Conservation (phyloP, 2,888 invertebrate genomes). For the Clanis bilineata region DNA sequence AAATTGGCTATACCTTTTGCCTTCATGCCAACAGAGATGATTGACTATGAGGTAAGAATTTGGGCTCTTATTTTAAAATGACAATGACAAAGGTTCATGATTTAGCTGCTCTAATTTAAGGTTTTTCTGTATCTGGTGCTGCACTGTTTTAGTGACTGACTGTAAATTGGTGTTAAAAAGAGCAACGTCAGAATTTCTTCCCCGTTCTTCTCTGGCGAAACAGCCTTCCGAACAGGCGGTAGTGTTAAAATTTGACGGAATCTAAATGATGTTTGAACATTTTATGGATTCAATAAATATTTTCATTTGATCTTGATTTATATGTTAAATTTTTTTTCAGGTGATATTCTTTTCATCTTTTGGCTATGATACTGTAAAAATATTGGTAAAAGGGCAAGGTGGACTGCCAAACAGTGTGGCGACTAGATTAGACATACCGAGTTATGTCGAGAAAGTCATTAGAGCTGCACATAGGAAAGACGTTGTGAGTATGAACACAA, state of each 20-base stretch:
- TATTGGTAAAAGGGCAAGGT: constrained; percentile 68
- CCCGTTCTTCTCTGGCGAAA: too few species aligned
- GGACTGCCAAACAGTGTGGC: constrained; percentile 72
- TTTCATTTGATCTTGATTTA: too few species aligned
- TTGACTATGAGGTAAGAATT: constrained; percentile 65
- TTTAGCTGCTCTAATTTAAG: too few species aligned
- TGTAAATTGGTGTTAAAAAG: too few species aligned
- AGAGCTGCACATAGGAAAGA: constrained; percentile 54
- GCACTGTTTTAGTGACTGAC: too few species aligned
- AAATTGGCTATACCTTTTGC: constrained; percentile 72
- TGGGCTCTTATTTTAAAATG: neutral
- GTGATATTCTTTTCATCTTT: constrained; percentile 63
- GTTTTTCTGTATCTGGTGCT: too few species aligned
- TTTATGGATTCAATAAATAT: neutral
- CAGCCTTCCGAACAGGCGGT: too few species aligned
- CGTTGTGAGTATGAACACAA: constrained; percentile 48
- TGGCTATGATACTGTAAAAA: constrained; percentile 67
- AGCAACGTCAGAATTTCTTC: too few species aligned
- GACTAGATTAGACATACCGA: constrained; percentile 66
- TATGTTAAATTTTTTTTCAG: constrained; percentile 36
- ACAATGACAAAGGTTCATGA: too few species aligned
- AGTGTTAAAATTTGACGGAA: too few species aligned
- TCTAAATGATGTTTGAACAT: too few species aligned
- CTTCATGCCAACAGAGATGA: constrained; percentile 75
- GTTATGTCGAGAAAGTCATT: constrained; percentile 55